These are phyloP conservation scores for Microvelia longipes DNA, from an alignment of 1,140 invertebrate species.

Conservation along the genomic window DNA sequence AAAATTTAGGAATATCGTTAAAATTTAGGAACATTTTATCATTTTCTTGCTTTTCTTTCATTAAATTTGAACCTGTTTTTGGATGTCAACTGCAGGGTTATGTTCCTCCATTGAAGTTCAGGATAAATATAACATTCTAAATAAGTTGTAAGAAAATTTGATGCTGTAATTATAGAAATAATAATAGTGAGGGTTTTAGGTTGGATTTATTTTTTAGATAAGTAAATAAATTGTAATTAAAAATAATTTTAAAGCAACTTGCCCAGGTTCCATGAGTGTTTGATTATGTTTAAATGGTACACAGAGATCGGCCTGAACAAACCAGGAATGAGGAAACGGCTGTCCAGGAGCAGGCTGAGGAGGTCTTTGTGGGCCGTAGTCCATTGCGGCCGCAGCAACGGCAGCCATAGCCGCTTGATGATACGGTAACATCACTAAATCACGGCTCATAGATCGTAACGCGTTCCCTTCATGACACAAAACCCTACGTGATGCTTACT, in stretches of 20 bases:
- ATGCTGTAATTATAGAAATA: too few species aligned
- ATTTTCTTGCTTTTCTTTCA: too few species aligned
- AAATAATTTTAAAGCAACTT: conserved; percentile 32
- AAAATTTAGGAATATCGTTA: too few species aligned
- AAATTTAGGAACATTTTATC: too few species aligned
- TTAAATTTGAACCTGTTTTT: too few species aligned
- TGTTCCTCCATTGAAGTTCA: too few species aligned
- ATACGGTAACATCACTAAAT: conserved; percentile 57
- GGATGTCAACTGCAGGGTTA: too few species aligned
- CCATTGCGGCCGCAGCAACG: conserved; percentile 74
- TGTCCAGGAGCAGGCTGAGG: conserved; percentile 38
- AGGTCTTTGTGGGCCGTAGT: conserved; percentile 56
- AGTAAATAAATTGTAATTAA: neutral
- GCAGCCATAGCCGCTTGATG: conserved; percentile 75
- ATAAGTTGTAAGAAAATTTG: too few species aligned
- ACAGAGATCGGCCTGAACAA: conserved; percentile 80
- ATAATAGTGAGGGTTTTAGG: too few species aligned
- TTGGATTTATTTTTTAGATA: too few species aligned
- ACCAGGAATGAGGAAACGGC: conserved; percentile 75
- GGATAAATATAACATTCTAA: too few species aligned
- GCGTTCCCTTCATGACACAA: neutral
- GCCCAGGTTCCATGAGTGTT: conserved; percentile 77
- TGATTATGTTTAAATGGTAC: conserved; percentile 61
- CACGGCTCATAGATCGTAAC: neutral
- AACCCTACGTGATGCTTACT: neutral